Percentiles rank a stretch among this genome's conserved stretches.
Conservation (phyloP, 1,140 invertebrate species). For the Agrypnia vestita region DNA sequence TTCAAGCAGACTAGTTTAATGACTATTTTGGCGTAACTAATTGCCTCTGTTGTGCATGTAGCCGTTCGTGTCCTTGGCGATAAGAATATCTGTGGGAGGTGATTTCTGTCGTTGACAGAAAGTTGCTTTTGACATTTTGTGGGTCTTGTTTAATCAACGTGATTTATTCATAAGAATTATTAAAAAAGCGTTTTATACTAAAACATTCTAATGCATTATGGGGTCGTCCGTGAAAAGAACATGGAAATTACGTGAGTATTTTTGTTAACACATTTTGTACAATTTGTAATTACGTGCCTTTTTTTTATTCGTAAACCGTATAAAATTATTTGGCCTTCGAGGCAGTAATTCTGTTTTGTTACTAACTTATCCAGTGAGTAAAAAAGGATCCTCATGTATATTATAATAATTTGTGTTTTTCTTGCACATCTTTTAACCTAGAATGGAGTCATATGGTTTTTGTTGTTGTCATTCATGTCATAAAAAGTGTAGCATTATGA, state of each 20-base stretch:
- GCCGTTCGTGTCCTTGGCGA: background rate
- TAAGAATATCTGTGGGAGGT: slow-evolving; percentile 27
- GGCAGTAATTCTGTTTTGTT: background rate
- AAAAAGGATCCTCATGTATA: too few species aligned
- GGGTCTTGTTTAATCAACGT: slow-evolving; percentile 14
- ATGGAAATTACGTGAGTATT: slow-evolving; percentile 71
- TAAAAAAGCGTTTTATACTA: background rate
- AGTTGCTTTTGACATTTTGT: slow-evolving; percentile 30
- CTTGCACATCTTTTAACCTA: background rate
- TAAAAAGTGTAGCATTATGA: too few species aligned
- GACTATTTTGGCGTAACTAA: too few species aligned
- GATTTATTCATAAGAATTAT: slow-evolving; percentile 15
- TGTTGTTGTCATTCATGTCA: background rate
- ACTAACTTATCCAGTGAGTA: background rate
- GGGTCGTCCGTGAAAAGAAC: slow-evolving; percentile 60
- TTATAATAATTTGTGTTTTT: too few species aligned
- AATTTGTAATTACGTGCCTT: background rate
- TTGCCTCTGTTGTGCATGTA: background rate
- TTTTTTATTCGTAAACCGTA: background rate
- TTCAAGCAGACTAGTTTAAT: too few species aligned
- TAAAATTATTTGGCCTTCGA: slow-evolving; percentile 26
- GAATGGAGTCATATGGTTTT: slow-evolving; percentile 5
- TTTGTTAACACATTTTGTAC: slow-evolving; percentile 20
- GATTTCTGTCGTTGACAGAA: slow-evolving; percentile 39
- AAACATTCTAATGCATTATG: slow-evolving; percentile 46